Conservation (phyloP, 2,797 vertebrate species). For the Pangasius larnaudii region DNA sequence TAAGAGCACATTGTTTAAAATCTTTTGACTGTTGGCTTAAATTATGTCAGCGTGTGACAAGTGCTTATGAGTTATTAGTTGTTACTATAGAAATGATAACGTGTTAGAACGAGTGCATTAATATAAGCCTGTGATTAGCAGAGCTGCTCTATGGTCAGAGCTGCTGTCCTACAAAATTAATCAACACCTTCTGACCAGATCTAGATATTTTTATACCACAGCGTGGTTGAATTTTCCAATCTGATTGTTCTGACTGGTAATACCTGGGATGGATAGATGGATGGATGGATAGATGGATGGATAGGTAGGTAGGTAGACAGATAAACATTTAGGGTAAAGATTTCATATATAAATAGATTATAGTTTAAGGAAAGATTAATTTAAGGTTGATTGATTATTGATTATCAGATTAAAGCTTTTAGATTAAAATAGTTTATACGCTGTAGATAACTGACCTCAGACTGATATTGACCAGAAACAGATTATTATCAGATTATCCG, state of each 20-base stretch:
- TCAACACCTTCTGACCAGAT: not conserved
- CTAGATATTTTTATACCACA: not conserved
- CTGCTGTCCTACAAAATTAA: not conserved
- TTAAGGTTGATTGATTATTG: not conserved
- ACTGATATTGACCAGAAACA: not conserved
- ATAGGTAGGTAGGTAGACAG: not conserved
- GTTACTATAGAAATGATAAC: not conserved
- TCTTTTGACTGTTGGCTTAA: not conserved
- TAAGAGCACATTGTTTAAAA: not conserved
- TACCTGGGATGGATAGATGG: not conserved
- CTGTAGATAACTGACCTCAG: not conserved
- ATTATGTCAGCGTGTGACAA: not conserved
- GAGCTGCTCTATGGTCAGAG: not conserved
- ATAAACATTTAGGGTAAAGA: not conserved
- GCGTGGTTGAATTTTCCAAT: not conserved
- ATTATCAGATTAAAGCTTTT: not conserved
- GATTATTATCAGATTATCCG: not conserved
- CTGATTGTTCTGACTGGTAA: not conserved
- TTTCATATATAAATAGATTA: not conserved
- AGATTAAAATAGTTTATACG: not conserved
- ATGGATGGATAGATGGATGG: not conserved
- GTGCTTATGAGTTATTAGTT: not conserved
- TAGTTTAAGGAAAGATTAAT: not conserved
- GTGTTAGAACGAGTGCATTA: not conserved
- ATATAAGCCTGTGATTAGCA: not conserved